Conservation (phyloP, 92 coral and sea anemone species). For the Galaxea fascicularis region DNA sequence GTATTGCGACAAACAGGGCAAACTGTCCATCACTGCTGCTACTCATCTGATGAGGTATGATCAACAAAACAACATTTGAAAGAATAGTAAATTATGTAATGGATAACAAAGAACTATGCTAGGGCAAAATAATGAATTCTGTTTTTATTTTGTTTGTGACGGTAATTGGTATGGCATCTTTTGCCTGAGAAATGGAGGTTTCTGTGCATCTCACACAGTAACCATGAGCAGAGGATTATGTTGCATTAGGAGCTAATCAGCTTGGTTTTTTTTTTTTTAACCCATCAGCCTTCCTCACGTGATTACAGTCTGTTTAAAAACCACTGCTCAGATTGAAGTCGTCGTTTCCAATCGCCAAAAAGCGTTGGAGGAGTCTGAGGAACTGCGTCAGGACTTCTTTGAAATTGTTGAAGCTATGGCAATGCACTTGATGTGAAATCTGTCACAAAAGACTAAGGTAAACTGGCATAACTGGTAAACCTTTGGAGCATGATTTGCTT, state of each 20-base stretch:
- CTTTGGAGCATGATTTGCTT: not conserved
- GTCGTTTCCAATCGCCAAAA: slow-evolving; percentile 59
- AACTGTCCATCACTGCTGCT: slow-evolving; percentile 56
- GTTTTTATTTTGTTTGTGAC: no score
- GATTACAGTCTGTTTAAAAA: slow-evolving; percentile 66
- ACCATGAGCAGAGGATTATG: no score
- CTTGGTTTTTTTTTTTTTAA: not conserved
- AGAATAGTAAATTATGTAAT: no score
- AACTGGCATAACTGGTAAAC: not conserved
- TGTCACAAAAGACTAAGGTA: not conserved
- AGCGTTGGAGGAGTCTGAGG: slow-evolving; percentile 69
- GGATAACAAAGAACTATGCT: no score
- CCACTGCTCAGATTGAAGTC: slow-evolving; percentile 75
- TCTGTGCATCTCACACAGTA: no score
- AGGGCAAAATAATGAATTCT: no score
- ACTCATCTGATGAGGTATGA: slow-evolving; percentile 69
- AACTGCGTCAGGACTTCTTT: slow-evolving; percentile 56
- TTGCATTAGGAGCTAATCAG: not conserved
- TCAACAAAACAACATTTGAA: no score
- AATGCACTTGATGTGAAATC: slow-evolving; percentile 58
- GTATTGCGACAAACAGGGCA: slow-evolving; percentile 68
- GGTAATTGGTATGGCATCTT: no score
- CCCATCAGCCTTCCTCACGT: slow-evolving; percentile 70
- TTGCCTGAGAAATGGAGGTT: no score
- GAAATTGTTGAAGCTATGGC: slow-evolving; percentile 80